Evolutionary conservation across 1,140 invertebrate species (phyloP), one percentile per base, ranked within the genome.

Genomic region (Drosophila nigrodunni): DNA sequence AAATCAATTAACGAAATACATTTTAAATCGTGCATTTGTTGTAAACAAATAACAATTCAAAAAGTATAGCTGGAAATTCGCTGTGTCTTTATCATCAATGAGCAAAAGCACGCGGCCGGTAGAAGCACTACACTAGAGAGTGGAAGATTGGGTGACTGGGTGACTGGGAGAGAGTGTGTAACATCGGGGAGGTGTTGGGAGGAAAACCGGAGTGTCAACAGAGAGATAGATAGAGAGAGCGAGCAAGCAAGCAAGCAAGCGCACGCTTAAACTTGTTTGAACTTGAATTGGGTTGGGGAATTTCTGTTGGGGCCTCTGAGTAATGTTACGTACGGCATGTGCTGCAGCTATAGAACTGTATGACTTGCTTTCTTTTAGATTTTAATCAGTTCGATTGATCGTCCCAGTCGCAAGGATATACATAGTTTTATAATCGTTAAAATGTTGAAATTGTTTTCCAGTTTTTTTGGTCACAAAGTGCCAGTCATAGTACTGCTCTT

Each of bases 1-100:
- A 91, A 91, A 90, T 64, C 59, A 91, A 67, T 91, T 91, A 91
- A 69, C 54, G 55, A 91, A 91, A 74, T 75, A 73, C 80, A 83
- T 69, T 88, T 91, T 91, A 91, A 91, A 91, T 91, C 68, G 55
- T 73, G 1, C 68, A 57, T 64, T 68, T 52, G 65, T 74, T 78
- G 81, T 88, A 88, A 89, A 88, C 86, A 88, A 89, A 82, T 74
- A 82, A 41, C 55, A 46, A 50, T 41, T 76, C 67, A 62, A 43
- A 43, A 30, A 72, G 18, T 70, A 73, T 69, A 65, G 68, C 67
- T 44, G 54, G 55, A 47, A 70, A 58, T 60, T 72, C 57, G 44
- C 69, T 68, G 59, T 52, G 72, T 50, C 49, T 74, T 60, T 83
- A 77, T 87, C 83, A 81, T 55, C 75, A 74, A 49, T 64, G 66